These are phyloP conservation scores for Trachymyrmex septentrionalis DNA, from an alignment of 1,140 invertebrate species.

Conservation along the genomic window DNA sequence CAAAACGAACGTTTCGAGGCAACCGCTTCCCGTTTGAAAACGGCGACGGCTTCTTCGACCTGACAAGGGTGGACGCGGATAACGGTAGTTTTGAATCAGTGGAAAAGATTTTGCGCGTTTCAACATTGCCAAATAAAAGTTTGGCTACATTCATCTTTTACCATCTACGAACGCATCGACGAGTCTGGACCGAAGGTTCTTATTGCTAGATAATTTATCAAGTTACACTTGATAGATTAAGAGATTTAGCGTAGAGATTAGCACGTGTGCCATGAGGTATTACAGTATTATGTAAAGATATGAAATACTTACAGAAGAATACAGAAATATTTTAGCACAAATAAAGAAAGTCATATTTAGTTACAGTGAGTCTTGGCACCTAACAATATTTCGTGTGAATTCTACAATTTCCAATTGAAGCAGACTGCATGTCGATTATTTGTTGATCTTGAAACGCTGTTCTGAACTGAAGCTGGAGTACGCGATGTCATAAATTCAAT, in stretches of 20 bases:
- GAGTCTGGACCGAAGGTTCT: neutral
- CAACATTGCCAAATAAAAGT: neutral
- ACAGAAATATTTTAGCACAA: neutral
- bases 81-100: constrained; percentile 60
- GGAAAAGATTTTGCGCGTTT: neutral
- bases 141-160: neutral
- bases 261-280: neutral
- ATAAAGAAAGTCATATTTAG: no score
- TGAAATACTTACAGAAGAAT: neutral
- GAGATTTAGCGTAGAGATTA: neutral
- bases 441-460: no score
- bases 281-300: no score
- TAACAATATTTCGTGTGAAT: no score
- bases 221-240: neutral
- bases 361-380: no score
- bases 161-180: neutral
- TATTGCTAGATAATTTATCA: neutral
- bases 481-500: no score
- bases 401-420: no score
- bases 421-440: no score
- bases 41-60: constrained; percentile 20
- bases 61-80: constrained; percentile 17
- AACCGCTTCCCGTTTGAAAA: constrained; percentile 1
- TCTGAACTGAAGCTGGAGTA: no score
- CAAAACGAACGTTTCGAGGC: constrained; percentile 25